phyloP scores from a whole-genome alignment of 2,888 invertebrate genomes.

The Pseudoips prasinana region DNA sequence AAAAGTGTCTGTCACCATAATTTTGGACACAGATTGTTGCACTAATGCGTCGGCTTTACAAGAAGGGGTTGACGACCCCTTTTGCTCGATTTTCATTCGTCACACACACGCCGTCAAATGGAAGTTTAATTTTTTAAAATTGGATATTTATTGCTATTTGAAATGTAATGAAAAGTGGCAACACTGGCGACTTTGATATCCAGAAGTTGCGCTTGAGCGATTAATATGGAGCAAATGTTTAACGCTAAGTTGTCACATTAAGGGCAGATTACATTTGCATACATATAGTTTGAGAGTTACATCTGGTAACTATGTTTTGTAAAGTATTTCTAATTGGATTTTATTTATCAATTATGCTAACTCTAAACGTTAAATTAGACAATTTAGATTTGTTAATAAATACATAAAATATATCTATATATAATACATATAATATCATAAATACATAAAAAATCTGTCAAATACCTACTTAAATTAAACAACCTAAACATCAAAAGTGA shows the following conservation, averaged over 20 bases:
- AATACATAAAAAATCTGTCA: no score
- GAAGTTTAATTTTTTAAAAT: slow-evolving; percentile 76
- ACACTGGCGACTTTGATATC: slow-evolving; percentile 19
- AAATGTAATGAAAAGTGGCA: slow-evolving; percentile 49
- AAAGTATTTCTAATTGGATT: no score
- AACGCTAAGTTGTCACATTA: slow-evolving; percentile 1
- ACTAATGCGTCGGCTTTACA: slow-evolving; percentile 62
- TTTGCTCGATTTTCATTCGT: slow-evolving; percentile 67
- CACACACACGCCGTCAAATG: slow-evolving; percentile 76
- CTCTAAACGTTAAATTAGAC: no score
- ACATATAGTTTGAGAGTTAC: neutral
- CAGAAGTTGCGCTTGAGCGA: slow-evolving; percentile 3
- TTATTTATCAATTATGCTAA: no score
- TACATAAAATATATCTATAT: no score
- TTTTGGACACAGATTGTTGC: slow-evolving; percentile 76
- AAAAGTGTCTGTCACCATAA: slow-evolving; percentile 75
- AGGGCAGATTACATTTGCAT: neutral
- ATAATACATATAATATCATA: no score
- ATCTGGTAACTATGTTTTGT: no score
- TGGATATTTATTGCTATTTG: slow-evolving; percentile 69
- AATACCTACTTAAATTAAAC: no score
- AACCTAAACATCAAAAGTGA: no score
- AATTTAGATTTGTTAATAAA: no score
- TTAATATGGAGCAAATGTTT: slow-evolving; percentile 2
- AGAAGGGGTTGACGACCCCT: slow-evolving; percentile 69